Evolutionary conservation across 2,797 vertebrate genomes (phyloP).

Genomic region (Cossypha heuglini): DNA sequence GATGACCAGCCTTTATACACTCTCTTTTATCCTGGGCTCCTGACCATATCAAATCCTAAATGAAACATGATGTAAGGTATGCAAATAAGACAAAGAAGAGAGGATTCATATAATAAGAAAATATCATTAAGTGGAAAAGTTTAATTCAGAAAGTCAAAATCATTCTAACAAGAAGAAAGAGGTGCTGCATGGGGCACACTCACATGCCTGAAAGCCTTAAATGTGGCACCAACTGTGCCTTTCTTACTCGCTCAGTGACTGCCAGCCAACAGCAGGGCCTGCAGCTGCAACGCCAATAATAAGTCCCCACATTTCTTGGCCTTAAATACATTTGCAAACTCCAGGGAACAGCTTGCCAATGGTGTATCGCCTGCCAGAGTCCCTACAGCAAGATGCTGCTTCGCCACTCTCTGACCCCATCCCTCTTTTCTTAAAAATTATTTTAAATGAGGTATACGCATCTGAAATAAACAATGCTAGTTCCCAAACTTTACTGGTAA

Average conservation of each 20-base stretch:
- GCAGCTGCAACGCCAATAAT: not conserved
- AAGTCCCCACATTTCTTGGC: not conserved
- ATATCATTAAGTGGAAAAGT: not conserved
- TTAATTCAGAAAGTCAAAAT: conserved; percentile 34
- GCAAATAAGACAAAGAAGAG: conserved; percentile 32
- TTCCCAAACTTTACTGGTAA: not conserved
- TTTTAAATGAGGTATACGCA: not conserved
- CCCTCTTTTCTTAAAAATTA: not conserved
- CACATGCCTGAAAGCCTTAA: not conserved
- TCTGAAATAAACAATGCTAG: not conserved
- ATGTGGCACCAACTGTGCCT: rapidly evolving
- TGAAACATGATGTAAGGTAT: not conserved
- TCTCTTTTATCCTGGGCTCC: not conserved
- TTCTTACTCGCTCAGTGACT: not conserved
- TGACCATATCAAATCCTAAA: conserved; percentile 29
- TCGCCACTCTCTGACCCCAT: not conserved
- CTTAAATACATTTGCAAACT: not conserved
- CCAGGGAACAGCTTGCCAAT: not conserved
- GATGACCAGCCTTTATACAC: not conserved
- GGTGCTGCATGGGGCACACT: not conserved
- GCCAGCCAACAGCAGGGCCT: not conserved
- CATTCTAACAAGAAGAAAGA: not conserved
- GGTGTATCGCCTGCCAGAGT: not conserved
- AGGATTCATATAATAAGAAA: conserved; percentile 7
- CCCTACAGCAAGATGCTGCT: not conserved